Evolutionary conservation across 37 sponge, comb jelly and placozoan genomes (phyloP).

Genomic region (Spongilla lacustris): DNA sequence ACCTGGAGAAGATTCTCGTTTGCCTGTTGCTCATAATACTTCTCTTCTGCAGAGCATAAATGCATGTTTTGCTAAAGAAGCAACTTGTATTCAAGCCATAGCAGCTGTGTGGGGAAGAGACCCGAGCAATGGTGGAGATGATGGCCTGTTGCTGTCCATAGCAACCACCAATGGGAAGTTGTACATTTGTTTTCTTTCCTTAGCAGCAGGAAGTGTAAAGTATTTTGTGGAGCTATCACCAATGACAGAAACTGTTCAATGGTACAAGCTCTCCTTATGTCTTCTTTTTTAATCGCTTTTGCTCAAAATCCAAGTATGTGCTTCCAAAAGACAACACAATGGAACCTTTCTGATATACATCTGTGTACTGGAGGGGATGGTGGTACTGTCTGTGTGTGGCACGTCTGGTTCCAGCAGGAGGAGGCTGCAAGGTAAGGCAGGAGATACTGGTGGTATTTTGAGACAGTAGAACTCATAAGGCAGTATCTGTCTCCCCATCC

Average conservation of each 20-base stretch:
- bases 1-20: not conserved
- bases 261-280: not conserved
- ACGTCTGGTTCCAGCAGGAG: not conserved
- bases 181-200: not conserved
- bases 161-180: not conserved
- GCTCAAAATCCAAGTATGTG: not conserved
- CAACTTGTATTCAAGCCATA: not conserved
- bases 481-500: too few species aligned
- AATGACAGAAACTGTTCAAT: not conserved
- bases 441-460: not conserved
- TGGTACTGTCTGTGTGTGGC: not conserved
- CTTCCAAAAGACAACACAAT: not conserved
- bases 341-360: not conserved
- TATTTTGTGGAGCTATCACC: not conserved
- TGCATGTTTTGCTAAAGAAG: not conserved
- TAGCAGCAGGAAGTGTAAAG: not conserved
- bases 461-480: too few species aligned
- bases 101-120: not conserved
- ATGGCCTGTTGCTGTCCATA: not conserved
- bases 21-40: not conserved
- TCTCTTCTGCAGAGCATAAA: not conserved
- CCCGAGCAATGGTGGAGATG: not conserved
- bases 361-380: not conserved
- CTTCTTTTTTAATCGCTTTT: not conserved
- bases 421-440: not conserved